Evolutionary conservation across 2,888 invertebrate genomes (phyloP).

Genomic region (Leptodirus hochenwartii): DNA sequence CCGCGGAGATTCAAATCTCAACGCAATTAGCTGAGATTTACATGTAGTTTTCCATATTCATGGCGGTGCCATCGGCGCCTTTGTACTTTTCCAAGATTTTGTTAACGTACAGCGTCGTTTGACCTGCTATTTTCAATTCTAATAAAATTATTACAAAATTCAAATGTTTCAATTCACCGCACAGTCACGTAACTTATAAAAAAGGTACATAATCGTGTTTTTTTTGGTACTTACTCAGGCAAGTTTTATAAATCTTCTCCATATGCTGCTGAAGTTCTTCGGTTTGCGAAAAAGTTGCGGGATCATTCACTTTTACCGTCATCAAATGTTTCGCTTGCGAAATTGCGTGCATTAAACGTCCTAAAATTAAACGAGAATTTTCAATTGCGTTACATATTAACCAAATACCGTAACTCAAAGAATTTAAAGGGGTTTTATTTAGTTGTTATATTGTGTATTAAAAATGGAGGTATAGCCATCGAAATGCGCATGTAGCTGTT

Average conservation of each 20-base stretch:
- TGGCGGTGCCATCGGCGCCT: slow-evolving; percentile 58
- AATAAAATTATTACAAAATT: slow-evolving; percentile 15
- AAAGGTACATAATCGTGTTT: neutral
- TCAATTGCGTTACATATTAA: neutral
- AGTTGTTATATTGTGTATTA: neutral
- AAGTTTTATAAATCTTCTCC: slow-evolving; percentile 46
- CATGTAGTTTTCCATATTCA: slow-evolving; percentile 19
- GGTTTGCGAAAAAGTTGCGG: slow-evolving; percentile 29
- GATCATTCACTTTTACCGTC: slow-evolving; percentile 42
- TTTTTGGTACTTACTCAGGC: slow-evolving; percentile 44
- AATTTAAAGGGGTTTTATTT: neutral
- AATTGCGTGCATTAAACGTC: slow-evolving; percentile 59
- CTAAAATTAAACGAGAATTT: slow-evolving; percentile 30
- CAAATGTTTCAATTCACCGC: slow-evolving; percentile 2
- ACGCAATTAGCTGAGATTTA: slow-evolving; percentile 5
- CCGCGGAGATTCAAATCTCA: neutral
- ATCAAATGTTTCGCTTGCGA: slow-evolving; percentile 58
- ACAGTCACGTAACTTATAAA: neutral
- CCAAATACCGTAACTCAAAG: neutral
- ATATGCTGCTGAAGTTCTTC: slow-evolving; percentile 53
- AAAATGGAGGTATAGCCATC: too few species aligned
- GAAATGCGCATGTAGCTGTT: too few species aligned
- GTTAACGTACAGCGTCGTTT: slow-evolving; percentile 88
- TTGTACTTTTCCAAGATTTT: slow-evolving; percentile 75
- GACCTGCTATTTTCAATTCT: slow-evolving; percentile 79